phyloP scores from a whole-genome alignment of 2,797 vertebrate genomes.

The Acrossocheilus wenchowensis region DNA sequence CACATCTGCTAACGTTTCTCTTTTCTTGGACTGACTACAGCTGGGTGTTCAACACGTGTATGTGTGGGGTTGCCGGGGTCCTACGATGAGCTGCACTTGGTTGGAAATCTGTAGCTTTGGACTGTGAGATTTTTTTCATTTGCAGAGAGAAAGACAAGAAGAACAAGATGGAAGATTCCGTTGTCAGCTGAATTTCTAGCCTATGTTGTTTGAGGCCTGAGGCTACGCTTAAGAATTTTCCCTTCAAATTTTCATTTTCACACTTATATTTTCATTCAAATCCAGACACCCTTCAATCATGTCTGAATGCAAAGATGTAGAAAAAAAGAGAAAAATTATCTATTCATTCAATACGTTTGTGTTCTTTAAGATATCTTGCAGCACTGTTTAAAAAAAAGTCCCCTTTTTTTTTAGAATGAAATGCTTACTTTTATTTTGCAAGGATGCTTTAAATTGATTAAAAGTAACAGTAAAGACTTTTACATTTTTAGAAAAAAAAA shows the following conservation, averaged over 20 bases:
- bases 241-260: constrained; percentile 39
- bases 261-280: constrained; percentile 15
- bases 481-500: not conserved
- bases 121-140: constrained; percentile 24
- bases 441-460: not conserved
- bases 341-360: not conserved
- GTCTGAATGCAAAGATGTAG: not conserved
- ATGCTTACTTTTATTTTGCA: not conserved
- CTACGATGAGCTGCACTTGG: not conserved
- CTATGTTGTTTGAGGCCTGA: constrained; percentile 30
- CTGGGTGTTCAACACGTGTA: not conserved
- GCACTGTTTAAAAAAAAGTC: not conserved
- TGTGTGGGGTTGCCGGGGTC: not conserved
- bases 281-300: constrained; percentile 26
- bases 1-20: constrained; percentile 36
- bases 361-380: constrained; percentile 14
- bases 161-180: constrained; percentile 21
- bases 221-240: constrained; percentile 31
- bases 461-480: not conserved
- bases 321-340: not conserved
- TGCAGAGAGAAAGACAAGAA: constrained; percentile 12
- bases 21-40: constrained; percentile 8
- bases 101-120: constrained; percentile 6
- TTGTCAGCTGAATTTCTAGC: constrained; percentile 37
- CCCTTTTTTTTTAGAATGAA: not conserved